phyloP scores from a whole-genome alignment of 2,797 vertebrate species.

The Dryobates pubescens region DNA sequence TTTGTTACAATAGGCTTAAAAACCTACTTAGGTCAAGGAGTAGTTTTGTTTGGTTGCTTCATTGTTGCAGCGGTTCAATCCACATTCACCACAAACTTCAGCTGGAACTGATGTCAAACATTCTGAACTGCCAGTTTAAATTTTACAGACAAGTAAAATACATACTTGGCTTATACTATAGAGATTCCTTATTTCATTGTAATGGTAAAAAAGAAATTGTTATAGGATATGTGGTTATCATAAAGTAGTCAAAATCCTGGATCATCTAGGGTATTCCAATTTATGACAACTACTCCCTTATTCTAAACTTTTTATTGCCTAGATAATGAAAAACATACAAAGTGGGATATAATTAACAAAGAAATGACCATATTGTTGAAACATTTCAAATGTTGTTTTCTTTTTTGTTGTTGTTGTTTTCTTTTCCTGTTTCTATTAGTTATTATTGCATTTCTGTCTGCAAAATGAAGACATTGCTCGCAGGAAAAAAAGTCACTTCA shows the following conservation, averaged over 20 bases:
- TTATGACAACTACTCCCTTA: conserved; percentile 3
- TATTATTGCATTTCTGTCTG: not conserved
- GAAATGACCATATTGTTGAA: not conserved
- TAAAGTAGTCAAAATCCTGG: conserved; percentile 48
- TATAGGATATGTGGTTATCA: conserved; percentile 59
- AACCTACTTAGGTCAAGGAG: not conserved
- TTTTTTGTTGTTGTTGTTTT: not conserved
- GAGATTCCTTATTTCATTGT: conserved; percentile 49
- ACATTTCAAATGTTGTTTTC: not conserved
- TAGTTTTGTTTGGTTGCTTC: conserved; percentile 20
- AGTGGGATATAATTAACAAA: not conserved
- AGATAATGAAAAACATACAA: conserved; percentile 23
- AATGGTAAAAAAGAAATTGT: conserved; percentile 56
- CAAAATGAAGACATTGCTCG: not conserved
- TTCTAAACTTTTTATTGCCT: conserved; percentile 48
- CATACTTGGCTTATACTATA: conserved; percentile 9
- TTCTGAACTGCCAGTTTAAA: conserved; percentile 53
- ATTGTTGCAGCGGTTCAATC: conserved; percentile 41
- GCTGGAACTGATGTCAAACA: conserved; percentile 43
- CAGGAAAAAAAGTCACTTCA: not conserved
- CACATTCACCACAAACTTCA: conserved; percentile 13
- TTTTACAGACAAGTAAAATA: conserved; percentile 41
- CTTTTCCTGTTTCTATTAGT: conserved; percentile 17
- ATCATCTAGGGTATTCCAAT: conserved; percentile 6
- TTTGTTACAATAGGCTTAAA: conserved; percentile 17